A percentile compares a stretch with the other conserved stretches of the same genome.
Conservation (phyloP, 2,888 invertebrate genomes). For the Cactoblastis cactorum region DNA sequence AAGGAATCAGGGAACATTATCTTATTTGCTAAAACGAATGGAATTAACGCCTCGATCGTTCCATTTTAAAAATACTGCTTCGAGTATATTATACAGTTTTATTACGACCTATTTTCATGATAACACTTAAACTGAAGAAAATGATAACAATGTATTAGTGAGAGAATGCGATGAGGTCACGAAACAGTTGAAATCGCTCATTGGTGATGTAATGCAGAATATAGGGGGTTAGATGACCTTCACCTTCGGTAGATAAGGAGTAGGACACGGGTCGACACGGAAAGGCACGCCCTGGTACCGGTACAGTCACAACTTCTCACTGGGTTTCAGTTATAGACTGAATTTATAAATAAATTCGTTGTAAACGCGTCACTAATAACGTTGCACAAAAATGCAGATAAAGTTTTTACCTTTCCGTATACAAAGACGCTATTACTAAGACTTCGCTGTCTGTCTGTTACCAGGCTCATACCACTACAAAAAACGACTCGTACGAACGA, state of each 20-base stretch:
- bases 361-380: too few relatives aligned
- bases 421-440: too few relatives aligned
- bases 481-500: too few relatives aligned
- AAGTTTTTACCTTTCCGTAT: too few relatives aligned
- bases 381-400: too few relatives aligned
- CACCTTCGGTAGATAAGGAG: conserved; percentile 22
- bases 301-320: conserved; percentile 11
- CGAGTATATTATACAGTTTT: not conserved
- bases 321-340: too few relatives aligned
- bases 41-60: not conserved
- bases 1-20: conserved; percentile 29
- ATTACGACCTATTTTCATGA: not conserved
- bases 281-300: conserved; percentile 22
- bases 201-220: conserved; percentile 7
- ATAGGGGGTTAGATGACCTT: conserved; percentile 20
- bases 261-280: conserved; percentile 18
- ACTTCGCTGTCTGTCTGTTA: too few relatives aligned
- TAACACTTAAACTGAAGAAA: not conserved
- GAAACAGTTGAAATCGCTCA: conserved; percentile 4
- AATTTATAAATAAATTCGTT: too few relatives aligned
- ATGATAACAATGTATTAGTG: conserved; percentile 8
- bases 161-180: conserved; percentile 17
- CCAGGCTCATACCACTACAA: too few relatives aligned
- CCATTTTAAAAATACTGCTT: not conserved
- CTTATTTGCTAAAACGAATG: conserved; percentile 16